phyloP scores from a whole-genome alignment of 2,113 vertebrate species.

The Gymnobelideus leadbeateri region DNA sequence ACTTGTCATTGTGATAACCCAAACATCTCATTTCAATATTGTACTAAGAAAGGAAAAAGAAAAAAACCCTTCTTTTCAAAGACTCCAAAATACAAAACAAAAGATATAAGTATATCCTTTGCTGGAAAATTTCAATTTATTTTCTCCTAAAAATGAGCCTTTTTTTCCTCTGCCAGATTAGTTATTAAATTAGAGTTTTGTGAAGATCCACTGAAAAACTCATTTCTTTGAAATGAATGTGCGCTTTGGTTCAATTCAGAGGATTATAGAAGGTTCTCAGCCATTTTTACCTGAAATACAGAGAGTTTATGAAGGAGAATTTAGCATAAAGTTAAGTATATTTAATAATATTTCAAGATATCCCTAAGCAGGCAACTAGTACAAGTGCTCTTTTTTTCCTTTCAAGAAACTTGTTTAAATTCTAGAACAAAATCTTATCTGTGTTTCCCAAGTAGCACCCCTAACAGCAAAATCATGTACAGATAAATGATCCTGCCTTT shows the following conservation, averaged over 20 bases:
- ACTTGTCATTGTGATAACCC: not conserved
- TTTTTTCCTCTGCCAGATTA: not conserved
- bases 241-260: not conserved
- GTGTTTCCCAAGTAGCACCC: slow-evolving; percentile 37
- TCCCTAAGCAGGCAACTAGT: not conserved
- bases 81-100: not conserved
- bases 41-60: not conserved
- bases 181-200: slow-evolving; percentile 8
- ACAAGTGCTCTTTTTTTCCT: not conserved
- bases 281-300: slow-evolving; percentile 10
- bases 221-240: slow-evolving; percentile 13
- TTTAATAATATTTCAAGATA: not conserved
- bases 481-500: not conserved
- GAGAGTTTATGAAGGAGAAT: not conserved
- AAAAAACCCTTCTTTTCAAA: not conserved
- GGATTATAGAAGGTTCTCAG: not conserved
- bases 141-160: slow-evolving; percentile 4
- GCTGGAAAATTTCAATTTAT: not conserved
- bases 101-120: not conserved
- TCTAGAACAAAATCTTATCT: slow-evolving; percentile 17
- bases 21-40: not conserved
- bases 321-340: not conserved
- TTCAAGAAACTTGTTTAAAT: slow-evolving; percentile 34
- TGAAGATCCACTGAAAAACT: not conserved
- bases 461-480: not conserved